Conservation (phyloP, 64 coral and sea anemone species). For the Actinia equina region DNA sequence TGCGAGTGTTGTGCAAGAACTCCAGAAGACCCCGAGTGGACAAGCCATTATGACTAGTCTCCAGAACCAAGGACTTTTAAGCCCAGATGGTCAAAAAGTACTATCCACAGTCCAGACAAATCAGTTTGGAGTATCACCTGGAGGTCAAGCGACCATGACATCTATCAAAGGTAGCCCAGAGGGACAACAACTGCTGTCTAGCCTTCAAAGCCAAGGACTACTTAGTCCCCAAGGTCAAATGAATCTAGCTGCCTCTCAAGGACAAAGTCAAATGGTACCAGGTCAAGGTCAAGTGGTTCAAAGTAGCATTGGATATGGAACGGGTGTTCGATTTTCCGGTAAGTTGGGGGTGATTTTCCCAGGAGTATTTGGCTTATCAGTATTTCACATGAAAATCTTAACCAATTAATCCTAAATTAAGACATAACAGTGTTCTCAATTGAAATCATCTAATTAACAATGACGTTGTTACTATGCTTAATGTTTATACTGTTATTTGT, state of each 20-base stretch:
- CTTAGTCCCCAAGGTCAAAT: neutral
- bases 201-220: neutral
- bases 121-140: neutral
- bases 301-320: neutral
- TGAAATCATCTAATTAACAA: too few species aligned
- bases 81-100: neutral
- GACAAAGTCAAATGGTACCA: neutral
- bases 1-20: neutral
- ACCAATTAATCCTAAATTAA: too few species aligned
- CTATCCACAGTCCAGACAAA: constrained; percentile 3
- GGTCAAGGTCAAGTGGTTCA: neutral
- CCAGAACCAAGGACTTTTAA: neutral
- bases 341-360: neutral
- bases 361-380: neutral
- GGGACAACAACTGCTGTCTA: neutral
- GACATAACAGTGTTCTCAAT: too few species aligned
- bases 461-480: too few species aligned
- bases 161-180: neutral
- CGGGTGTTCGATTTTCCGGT: neutral
- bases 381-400: too few species aligned
- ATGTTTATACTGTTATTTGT: too few species aligned
- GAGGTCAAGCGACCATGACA: neutral
- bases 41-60: neutral
- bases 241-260: neutral
- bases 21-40: neutral